Base-by-base conservation (phyloP, 2,797 vertebrate species). In the Halcyon badia region DNA sequence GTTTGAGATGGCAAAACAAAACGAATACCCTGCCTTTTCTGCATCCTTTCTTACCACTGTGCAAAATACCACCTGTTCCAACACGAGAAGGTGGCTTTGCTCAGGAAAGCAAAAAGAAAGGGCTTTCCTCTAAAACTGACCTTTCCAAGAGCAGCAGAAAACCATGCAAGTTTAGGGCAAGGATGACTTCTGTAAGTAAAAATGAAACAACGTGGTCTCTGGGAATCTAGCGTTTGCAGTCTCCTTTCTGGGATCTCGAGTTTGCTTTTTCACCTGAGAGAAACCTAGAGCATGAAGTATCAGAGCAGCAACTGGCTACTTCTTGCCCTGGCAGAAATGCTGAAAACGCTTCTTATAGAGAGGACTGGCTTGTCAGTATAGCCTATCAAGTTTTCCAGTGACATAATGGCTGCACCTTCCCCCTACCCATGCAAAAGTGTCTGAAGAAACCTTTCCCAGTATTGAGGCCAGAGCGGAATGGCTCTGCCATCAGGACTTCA, bases 1-100 rank as follows among this genome's bases (percentile, higher is more conserved):
- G 64, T 72, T 85, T 89, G 71, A 94, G 49, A 91, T 39, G 37
- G 65, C 2, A 17, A 90, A 94, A 70, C 57, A 86, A 90, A 93
- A 82, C 2, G 2, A 57, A 69, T 28, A 51, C 70, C 69, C 3
- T 10, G 61, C 8, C 33, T 86, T 90, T 86, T 91, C 85, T 95
- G 65, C 41, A 88, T 95, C 54, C 17, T 58, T 95, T 24, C 6
- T 93, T 89, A 68, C 30, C 52, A 31, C 35, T 35, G n/a, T 61
- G 80, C 61, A 75, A 90, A 95, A 69, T 42, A 75, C 17, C 9
- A 25, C 82, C 72, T 49, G 31, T 52, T 88, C 49, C 79, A 91
- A 49, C n/a, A 60, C 0, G 1, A 83, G 56, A 83, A 60, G 33
- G 5, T 25, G 7, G 46, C 33, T 92, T 83, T 78, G 65, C 70